Base-by-base conservation (phyloP, 2,797 vertebrate species). In the Oryzias sinensis region DNA sequence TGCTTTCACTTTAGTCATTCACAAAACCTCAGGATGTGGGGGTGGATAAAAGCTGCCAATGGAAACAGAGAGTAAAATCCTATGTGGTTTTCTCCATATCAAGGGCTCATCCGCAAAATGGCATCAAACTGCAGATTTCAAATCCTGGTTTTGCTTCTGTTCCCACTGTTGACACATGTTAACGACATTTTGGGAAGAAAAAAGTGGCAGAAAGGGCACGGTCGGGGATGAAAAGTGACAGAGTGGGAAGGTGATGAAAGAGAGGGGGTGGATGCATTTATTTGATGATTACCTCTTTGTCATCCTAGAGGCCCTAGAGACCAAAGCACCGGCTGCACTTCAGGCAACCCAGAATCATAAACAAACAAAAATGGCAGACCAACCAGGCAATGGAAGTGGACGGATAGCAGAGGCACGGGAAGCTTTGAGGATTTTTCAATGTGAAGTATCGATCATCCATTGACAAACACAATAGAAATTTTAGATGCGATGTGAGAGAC, bases 381-480 rank as follows among this genome's bases (percentile, higher is more conserved):
- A 78, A 62, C 59, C 59, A 16, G 46, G 51, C 74, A 71, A 85
- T 85, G 81, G 87, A 82, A 89, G 85, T 78, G 76, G 68, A 87
- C 73, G 69, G 77, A 76, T 80, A 76, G 65, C 50, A 69, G 70
- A 62, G 59, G 47, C 65, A 54, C 37, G 48, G 77, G 66, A 27
- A 74, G 85, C 88, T 94, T 93, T 87, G 91, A 94, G 93, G 88
- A 90, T 87, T 89, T 87, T 84, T 86, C 83, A 86, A 94, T 86
- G 91, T 88, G 91, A 94, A 91, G 91, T 94, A 94, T 95, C 68
- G 90, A 94, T 93, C 93, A 96, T 88, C 88, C 92, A 94, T 94
- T 94, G 94, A 94, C 93, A 95, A 95, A 94, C 88, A 90, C 92
- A 93, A 93, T 90, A 95, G 95, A 94, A 94, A 96, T 94, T 92